These are phyloP conservation scores for Trissolcus basalis DNA, from an alignment of 1,140 invertebrate genomes.

Conservation along the genomic window DNA sequence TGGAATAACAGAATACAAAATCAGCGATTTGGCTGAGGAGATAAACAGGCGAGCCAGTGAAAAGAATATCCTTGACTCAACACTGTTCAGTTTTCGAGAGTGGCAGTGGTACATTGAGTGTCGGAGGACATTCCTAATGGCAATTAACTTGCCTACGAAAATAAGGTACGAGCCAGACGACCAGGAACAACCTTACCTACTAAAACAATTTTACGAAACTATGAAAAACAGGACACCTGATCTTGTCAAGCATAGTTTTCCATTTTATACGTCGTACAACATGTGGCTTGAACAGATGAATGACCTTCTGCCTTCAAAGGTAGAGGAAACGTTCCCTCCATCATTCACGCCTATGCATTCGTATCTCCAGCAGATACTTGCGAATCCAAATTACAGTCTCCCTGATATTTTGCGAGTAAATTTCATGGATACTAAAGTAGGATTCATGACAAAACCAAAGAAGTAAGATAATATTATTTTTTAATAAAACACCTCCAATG, in stretches of 20 bases:
- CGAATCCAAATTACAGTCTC: conserved; percentile 59
- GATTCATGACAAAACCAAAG: conserved; percentile 64
- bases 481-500: too few species aligned
- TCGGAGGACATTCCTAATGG: conserved; percentile 75
- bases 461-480: conserved; percentile 57
- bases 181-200: conserved; percentile 58
- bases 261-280: not conserved
- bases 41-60: conserved; percentile 70
- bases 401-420: conserved; percentile 62
- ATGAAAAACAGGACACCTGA: too few species aligned
- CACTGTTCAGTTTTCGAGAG: conserved; percentile 79
- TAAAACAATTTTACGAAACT: conserved; percentile 15
- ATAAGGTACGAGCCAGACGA: conserved; percentile 63
- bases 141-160: conserved; percentile 77
- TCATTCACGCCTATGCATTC: conserved; percentile 69
- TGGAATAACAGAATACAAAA: conserved; percentile 78
- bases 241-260: too few species aligned
- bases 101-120: conserved; percentile 81
- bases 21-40: conserved; percentile 76
- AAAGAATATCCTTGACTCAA: conserved; percentile 58
- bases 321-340: conserved; percentile 60
- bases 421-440: conserved; percentile 66
- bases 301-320: conserved; percentile 10
- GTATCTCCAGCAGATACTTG: conserved; percentile 64
- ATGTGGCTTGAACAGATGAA: conserved; percentile 59